These are phyloP conservation scores for Daboia siamensis DNA, from an alignment of 2,113 vertebrate species.

Conservation along the genomic window DNA sequence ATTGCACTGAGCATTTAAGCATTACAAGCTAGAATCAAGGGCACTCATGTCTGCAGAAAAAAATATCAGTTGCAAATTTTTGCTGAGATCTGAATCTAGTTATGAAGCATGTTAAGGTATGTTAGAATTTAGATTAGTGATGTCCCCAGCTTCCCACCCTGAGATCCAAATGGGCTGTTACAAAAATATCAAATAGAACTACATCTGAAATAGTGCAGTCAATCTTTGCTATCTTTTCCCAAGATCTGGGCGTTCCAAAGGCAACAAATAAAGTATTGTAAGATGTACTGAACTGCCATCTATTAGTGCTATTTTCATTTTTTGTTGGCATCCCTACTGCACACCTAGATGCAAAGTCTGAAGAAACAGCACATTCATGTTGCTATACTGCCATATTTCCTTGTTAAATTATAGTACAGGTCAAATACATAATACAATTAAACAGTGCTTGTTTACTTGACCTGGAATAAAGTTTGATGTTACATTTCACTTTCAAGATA, in stretches of 20 bases:
- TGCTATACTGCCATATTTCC: background rate
- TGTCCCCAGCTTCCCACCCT: background rate
- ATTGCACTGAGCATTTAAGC: constrained; percentile 24
- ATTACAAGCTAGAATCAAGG: constrained; percentile 9
- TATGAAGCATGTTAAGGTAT: background rate
- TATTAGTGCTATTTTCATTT: background rate
- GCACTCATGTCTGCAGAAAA: background rate
- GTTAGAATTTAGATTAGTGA: constrained; percentile 2
- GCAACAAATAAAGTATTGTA: background rate
- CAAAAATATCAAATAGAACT: background rate
- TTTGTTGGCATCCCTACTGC: background rate
- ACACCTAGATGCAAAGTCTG: background rate
- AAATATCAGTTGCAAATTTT: constrained; percentile 16
- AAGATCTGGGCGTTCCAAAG: background rate
- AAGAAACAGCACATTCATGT: background rate
- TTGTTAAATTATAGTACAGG: background rate
- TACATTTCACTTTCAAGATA: background rate
- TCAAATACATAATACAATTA: background rate
- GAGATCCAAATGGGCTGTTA: background rate
- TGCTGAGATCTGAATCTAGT: background rate
- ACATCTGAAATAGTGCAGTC: background rate
- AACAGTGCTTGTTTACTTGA: background rate
- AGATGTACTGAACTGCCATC: background rate
- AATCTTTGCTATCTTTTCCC: background rate
- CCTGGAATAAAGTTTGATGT: background rate